These are phyloP conservation scores for Syngnathus scovelli DNA, from an alignment of 2,113 vertebrate species.

Conservation along the genomic window DNA sequence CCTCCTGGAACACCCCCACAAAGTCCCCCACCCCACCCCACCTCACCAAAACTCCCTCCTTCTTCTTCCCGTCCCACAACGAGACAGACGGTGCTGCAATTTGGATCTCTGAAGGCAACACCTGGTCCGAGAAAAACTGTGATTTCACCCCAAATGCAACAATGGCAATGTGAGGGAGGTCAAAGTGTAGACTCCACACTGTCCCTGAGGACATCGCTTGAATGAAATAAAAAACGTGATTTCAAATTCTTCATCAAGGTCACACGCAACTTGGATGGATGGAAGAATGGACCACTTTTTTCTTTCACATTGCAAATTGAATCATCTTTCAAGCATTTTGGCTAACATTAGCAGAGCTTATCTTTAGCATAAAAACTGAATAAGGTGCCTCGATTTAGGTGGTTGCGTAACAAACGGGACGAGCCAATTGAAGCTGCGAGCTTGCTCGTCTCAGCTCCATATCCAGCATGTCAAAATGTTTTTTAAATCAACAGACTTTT, in stretches of 20 bases:
- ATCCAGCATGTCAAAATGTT: background rate
- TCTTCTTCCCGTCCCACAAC: conserved; percentile 18
- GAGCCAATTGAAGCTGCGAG: background rate
- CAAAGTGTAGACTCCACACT: background rate
- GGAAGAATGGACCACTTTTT: too few species aligned
- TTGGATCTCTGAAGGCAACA: background rate
- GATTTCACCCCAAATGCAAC: background rate
- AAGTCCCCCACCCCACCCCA: conserved; percentile 8
- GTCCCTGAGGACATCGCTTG: background rate
- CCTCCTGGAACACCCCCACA: conserved; percentile 22
- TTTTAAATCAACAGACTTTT: background rate
- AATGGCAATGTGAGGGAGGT: background rate
- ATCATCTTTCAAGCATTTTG: background rate
- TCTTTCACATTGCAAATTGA: too few species aligned
- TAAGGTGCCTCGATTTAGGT: background rate
- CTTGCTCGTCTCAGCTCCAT: background rate
- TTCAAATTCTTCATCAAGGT: too few species aligned
- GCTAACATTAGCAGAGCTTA: background rate
- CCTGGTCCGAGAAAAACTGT: background rate
- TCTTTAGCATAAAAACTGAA: background rate
- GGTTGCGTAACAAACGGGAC: background rate
- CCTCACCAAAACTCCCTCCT: conserved; percentile 6
- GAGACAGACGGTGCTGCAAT: conserved; percentile 1
- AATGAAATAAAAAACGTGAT: too few species aligned
- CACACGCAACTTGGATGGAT: too few species aligned